These are phyloP conservation scores for Cremastinae sp. DNA, from an alignment of 2,888 invertebrate species.

Conservation along the genomic window DNA sequence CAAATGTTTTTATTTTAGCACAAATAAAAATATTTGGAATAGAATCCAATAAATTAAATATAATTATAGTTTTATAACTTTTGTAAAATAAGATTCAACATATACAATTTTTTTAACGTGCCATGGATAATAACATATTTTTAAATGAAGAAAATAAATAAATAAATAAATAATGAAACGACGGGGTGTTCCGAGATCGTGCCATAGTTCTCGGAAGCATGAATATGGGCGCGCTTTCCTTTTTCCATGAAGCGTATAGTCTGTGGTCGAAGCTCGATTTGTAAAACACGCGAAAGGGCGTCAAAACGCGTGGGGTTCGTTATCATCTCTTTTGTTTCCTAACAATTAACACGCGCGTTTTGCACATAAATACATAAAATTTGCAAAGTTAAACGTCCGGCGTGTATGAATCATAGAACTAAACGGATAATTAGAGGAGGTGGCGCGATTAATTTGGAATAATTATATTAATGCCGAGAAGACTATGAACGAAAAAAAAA, in stretches of 20 bases:
- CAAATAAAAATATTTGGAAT: too few relatives aligned
- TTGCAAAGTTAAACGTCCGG: conserved; percentile 2
- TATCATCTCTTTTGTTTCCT: conserved; percentile 14
- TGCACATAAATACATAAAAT: conserved; percentile 1
- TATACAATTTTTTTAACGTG: too few relatives aligned
- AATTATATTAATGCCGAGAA: conserved; percentile 39
- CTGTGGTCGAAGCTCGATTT: too few relatives aligned
- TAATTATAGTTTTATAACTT: too few relatives aligned
- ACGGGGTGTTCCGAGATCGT: too few relatives aligned
- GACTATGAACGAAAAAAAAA: conserved; percentile 24
- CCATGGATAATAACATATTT: too few relatives aligned
- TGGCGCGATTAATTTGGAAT: conserved; percentile 42
- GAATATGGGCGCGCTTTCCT: neutral
- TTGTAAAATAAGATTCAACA: too few relatives aligned
- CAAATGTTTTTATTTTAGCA: too few relatives aligned
- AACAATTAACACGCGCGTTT: neutral
- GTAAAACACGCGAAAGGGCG: neutral
- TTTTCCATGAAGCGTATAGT: neutral
- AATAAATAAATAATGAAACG: too few relatives aligned
- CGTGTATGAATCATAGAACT: conserved; percentile 52
- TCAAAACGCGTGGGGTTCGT: conserved; percentile 6
- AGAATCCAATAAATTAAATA: too few relatives aligned
- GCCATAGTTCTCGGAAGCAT: too few relatives aligned
- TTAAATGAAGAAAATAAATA: too few relatives aligned
- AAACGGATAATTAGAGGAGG: conserved; percentile 39